These are phyloP conservation scores for Philopedon plagiatum DNA, from an alignment of 2,888 invertebrate genomes.

Conservation along the genomic window DNA sequence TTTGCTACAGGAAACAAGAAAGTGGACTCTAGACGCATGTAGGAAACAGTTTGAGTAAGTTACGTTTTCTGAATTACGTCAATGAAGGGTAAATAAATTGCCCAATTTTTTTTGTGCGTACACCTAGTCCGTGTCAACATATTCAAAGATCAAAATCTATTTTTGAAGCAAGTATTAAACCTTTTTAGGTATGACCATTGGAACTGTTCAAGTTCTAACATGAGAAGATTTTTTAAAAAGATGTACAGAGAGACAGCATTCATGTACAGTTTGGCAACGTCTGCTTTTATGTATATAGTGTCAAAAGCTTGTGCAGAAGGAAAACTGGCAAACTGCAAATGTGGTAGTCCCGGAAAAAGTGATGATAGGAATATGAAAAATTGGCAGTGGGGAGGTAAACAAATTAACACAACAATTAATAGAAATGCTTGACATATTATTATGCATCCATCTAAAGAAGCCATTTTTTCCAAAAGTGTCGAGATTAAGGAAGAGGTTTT, in stretches of 20 bases:
- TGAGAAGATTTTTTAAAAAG: constrained; percentile 71
- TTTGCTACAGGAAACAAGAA: constrained; percentile 68
- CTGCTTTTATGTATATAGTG: constrained; percentile 80
- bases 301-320: constrained; percentile 82
- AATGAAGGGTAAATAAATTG: not conserved
- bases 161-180: too few relatives aligned
- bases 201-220: constrained; percentile 77
- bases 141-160: too few relatives aligned
- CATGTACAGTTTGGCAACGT: constrained; percentile 79
- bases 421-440: not conserved
- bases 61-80: not conserved
- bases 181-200: constrained; percentile 78
- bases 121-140: too few relatives aligned
- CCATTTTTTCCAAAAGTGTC: too few relatives aligned
- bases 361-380: constrained; percentile 58
- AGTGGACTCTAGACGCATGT: constrained; percentile 75
- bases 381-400: constrained; percentile 72
- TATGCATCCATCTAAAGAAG: too few relatives aligned
- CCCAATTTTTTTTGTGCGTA: not conserved
- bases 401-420: not conserved
- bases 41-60: constrained; percentile 75
- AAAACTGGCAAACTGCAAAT: constrained; percentile 74
- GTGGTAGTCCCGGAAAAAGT: constrained; percentile 64
- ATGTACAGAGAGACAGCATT: constrained; percentile 82
- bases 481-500: too few relatives aligned